These are phyloP conservation scores for Schrankia costaestrigalis DNA, from an alignment of 2,888 invertebrate species.

Conservation along the genomic window DNA sequence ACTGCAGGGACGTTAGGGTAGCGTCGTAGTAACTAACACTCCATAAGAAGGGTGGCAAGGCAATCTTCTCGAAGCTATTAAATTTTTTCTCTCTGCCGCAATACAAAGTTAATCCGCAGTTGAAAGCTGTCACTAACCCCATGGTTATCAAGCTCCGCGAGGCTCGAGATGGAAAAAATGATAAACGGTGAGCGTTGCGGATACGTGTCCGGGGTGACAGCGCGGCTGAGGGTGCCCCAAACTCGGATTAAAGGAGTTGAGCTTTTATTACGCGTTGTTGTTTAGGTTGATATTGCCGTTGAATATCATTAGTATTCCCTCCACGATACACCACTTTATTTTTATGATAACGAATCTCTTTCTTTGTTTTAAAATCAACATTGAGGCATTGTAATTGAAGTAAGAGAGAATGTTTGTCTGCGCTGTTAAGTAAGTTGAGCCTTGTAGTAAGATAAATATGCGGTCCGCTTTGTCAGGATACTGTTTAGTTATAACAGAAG, in stretches of 20 bases:
- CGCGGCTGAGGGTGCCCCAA: slow-evolving; percentile 40
- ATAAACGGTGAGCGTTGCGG: slow-evolving; percentile 54
- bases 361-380: slow-evolving; percentile 21
- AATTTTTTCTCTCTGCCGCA: slow-evolving; percentile 57
- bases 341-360: slow-evolving; percentile 31
- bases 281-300: slow-evolving; percentile 31
- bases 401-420: slow-evolving; percentile 5
- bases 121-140: slow-evolving; percentile 67
- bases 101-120: slow-evolving; percentile 63
- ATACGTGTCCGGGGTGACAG: slow-evolving; percentile 48
- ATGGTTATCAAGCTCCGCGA: slow-evolving; percentile 41
- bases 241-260: slow-evolving; percentile 37
- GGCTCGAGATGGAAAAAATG: slow-evolving; percentile 62
- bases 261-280: slow-evolving; percentile 38
- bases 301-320: slow-evolving; percentile 33
- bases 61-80: slow-evolving; percentile 61
- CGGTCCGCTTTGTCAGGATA: background rate
- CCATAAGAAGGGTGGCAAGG: slow-evolving; percentile 39
- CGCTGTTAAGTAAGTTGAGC: slow-evolving; percentile 1
- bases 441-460: slow-evolving; percentile 2
- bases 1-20: slow-evolving; percentile 18
- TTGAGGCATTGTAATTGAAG: slow-evolving; percentile 12
- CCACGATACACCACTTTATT: slow-evolving; percentile 27
- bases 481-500: slow-evolving; percentile 8
- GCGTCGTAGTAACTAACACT: slow-evolving; percentile 32